Evolutionary conservation across 2,113 vertebrate species (phyloP).

Genomic region (Herpailurus yagouaroundi): DNA sequence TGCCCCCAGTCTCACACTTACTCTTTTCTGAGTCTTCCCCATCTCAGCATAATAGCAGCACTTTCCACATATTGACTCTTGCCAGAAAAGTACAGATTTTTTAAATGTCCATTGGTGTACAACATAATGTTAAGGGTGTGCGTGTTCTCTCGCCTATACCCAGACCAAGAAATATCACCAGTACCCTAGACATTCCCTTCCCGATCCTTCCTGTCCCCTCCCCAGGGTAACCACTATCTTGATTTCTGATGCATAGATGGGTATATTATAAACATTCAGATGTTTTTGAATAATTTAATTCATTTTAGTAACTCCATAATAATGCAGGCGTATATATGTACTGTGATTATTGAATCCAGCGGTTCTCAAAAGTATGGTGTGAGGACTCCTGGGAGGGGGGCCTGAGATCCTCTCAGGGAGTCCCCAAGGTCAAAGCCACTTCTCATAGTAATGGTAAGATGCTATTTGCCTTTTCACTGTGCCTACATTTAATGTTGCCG

Average conservation of each 20-base stretch:
- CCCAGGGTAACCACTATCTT: no score
- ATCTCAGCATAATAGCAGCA: neutral
- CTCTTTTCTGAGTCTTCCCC: neutral
- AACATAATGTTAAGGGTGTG: neutral
- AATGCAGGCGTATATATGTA: neutral
- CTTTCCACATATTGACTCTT: neutral
- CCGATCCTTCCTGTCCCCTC: neutral
- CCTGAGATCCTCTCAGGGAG: neutral
- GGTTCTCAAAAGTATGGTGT: neutral
- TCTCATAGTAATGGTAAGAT: neutral
- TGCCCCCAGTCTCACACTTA: neutral
- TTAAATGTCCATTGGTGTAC: neutral
- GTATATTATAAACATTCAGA: neutral
- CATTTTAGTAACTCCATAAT: neutral
- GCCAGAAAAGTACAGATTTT: neutral
- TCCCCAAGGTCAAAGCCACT: neutral
- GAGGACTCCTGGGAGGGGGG: neutral
- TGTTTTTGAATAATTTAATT: slow-evolving; percentile 3
- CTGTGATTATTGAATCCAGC: neutral
- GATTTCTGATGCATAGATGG: neutral
- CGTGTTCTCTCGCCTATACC: neutral
- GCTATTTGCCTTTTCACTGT: neutral
- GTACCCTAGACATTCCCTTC: no score
- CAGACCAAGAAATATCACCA: neutral
- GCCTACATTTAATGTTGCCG: neutral